Percentiles rank a stretch among this genome's conserved stretches.
These are phyloP conservation scores for Oryzaephilus surinamensis DNA, from an alignment of 1,140 invertebrate species.

Conservation along the genomic window DNA sequence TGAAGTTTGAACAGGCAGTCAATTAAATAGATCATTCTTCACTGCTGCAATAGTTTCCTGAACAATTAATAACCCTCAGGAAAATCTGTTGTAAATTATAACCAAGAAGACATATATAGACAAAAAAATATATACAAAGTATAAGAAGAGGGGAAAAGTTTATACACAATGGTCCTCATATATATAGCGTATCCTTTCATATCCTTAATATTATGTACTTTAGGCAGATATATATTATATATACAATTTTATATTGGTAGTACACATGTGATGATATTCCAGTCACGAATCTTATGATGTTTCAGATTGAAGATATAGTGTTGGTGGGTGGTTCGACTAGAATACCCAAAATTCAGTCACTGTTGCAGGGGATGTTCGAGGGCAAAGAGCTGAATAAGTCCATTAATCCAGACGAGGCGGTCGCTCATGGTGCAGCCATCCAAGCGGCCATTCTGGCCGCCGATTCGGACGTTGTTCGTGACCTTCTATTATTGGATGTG, in stretches of 20 bases:
- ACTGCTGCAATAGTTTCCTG: too few species aligned
- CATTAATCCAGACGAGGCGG: constrained; percentile 66
- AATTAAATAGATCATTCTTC: too few species aligned
- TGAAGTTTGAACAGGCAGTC: too few species aligned
- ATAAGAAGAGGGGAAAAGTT: too few species aligned
- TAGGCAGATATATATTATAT: not conserved
- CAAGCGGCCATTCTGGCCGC: constrained; percentile 62
- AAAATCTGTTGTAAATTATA: too few species aligned
- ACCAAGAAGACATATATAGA: too few species aligned
- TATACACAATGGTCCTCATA: too few species aligned
- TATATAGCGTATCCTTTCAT: too few species aligned
- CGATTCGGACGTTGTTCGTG: constrained; percentile 45
- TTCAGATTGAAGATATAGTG: constrained; percentile 44
- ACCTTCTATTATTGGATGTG: constrained; percentile 46
- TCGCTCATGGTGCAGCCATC: constrained; percentile 63
- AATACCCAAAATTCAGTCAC: constrained; percentile 50
- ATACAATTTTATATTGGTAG: not conserved
- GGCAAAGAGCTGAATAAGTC: constrained; percentile 54
- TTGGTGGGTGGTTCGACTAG: constrained; percentile 50
- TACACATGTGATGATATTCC: not conserved
- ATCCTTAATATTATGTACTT: not conserved
- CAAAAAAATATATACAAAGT: too few species aligned
- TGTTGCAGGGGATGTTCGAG: constrained; percentile 49
- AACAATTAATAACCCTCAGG: too few species aligned
- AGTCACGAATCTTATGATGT: too few species aligned